Evolutionary conservation across 1,140 invertebrate species (phyloP), one percentile per base, ranked within the genome.

Genomic region (Anoplolepis gracilipes): DNA sequence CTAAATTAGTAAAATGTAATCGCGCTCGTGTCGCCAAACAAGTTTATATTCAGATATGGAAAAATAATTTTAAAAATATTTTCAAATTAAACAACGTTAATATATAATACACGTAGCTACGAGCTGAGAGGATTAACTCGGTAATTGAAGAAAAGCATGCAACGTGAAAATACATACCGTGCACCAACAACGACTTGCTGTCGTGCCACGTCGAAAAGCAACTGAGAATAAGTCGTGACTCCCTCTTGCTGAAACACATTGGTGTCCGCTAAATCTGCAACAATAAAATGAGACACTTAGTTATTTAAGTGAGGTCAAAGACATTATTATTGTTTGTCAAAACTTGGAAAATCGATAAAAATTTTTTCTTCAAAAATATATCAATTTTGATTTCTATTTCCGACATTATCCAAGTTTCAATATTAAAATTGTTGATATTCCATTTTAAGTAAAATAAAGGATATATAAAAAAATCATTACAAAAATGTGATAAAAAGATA

Each of bases 141-240:
- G 33, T 42, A 81, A 72, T 81, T 57, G 49, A 72, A 81, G 53
- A 59, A 67, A 82, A 59, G 25, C 28, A 33, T 72, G 25, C 19
- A 16, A 28, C 46, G 46, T 25, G 33, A 49, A 42, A 57, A 55
- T 75, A 82, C 88, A 96, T 95, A 98, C 97, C 97, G 96, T 81
- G 97, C 97, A 77, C 97, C 97, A 85, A 97, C 97, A 84, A 98
- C 95, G 82, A 98, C 95, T 94, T 98, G 97, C 92, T 97, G 97
- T 92, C 97, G 96, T 67, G 97, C 96, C 39, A 98, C 97, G 95
- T 98, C 98, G 93, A 98, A 98, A 30, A 98, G 94, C 91, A 98
- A 94, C 94, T 97, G 97, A 10, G 97, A 97, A 94, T 97, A 98
- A 81, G 96, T 96, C 49, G 96, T 96, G 84, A 97, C 96, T 72